phyloP scores from a whole-genome alignment of 1,140 invertebrate genomes.

The Eumeta japonica region DNA sequence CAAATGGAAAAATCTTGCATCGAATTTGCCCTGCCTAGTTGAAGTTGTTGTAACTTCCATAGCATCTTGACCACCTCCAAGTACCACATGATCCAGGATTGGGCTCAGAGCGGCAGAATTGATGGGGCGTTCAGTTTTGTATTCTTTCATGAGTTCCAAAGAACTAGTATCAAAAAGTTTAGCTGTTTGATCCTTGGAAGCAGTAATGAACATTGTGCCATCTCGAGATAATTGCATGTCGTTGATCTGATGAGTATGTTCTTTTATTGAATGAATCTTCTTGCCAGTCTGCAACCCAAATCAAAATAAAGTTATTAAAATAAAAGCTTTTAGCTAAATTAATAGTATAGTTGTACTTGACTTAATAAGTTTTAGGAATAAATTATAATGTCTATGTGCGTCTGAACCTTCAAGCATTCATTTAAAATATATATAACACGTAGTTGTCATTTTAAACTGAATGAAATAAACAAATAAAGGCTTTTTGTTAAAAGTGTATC shows the following conservation, averaged over 20 bases:
- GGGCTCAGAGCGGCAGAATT: slow-evolving; percentile 97
- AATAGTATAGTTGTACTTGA: no score
- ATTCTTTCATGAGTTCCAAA: slow-evolving; percentile 85
- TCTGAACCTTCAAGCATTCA: no score
- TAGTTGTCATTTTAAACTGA: no score
- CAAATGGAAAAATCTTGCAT: slow-evolving; percentile 96
- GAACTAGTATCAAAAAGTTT: slow-evolving; percentile 90
- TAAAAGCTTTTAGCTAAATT: no score
- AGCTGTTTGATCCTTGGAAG: slow-evolving; percentile 91
- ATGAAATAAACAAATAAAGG: no score
- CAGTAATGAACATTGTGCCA: slow-evolving; percentile 93
- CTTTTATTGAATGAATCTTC: slow-evolving; percentile 71
- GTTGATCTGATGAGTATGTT: slow-evolving; percentile 86
- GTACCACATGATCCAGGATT: slow-evolving; percentile 88
- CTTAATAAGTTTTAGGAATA: no score
- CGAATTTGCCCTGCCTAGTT: slow-evolving; percentile 94
- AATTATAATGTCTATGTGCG: no score
- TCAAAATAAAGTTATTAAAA: slow-evolving; percentile 9
- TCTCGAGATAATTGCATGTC: slow-evolving; percentile 95
- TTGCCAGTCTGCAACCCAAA: slow-evolving; percentile 71
- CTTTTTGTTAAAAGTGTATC: no score
- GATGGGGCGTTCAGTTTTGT: slow-evolving; percentile 93
- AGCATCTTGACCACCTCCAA: slow-evolving; percentile 97
- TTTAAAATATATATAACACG: no score
- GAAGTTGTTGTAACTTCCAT: slow-evolving; percentile 99